These are phyloP conservation scores for Pseudococcus longispinus DNA, from an alignment of 2,888 invertebrate species.

Conservation along the genomic window DNA sequence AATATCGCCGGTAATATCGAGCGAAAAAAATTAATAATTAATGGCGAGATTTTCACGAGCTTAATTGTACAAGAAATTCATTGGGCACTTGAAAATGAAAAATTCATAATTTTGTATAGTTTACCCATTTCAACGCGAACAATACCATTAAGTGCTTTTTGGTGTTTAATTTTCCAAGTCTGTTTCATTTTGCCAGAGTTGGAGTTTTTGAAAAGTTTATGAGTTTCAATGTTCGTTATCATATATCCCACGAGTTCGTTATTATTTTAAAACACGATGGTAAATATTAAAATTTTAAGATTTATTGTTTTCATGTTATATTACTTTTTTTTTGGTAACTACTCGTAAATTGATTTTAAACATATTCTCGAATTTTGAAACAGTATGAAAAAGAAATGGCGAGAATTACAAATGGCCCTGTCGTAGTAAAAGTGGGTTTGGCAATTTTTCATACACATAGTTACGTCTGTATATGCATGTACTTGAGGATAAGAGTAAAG, in stretches of 20 bases:
- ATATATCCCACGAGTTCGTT: not conserved
- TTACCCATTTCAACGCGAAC: not conserved
- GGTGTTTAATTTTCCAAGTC: not conserved
- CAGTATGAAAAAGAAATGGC: not conserved
- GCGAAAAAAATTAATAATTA: not conserved
- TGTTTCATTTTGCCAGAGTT: not conserved
- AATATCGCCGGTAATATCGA: not conserved
- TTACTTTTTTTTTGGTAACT: not conserved
- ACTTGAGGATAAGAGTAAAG: not conserved
- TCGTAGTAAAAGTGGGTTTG: not conserved
- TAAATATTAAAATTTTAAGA: not conserved
- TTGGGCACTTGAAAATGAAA: not conserved
- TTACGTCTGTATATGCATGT: too few species aligned
- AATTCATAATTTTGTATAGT: not conserved
- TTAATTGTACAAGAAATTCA: not conserved
- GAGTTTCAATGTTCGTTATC: not conserved
- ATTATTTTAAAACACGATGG: not conserved
- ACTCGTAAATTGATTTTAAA: not conserved
- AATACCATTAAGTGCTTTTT: constrained; percentile 6
- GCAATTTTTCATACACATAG: not conserved
- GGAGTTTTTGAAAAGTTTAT: not conserved
- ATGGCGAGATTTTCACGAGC: not conserved
- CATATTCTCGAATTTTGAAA: not conserved
- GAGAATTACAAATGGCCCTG: not conserved
- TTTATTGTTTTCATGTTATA: not conserved